Conservation (phyloP, 2,888 invertebrate genomes). For the Lasiommata megera region DNA sequence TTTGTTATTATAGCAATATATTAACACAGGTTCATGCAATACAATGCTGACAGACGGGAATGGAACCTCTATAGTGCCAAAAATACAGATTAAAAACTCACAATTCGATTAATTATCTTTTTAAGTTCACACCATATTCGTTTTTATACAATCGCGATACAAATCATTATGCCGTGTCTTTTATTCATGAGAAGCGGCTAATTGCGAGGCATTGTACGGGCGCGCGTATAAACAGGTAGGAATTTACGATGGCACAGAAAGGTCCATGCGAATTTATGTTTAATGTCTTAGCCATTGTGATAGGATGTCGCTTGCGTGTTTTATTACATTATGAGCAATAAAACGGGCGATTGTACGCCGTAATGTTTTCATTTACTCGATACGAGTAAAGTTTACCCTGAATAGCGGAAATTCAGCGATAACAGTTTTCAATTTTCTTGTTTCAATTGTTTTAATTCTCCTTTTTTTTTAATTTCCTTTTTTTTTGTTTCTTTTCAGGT, state of each 20-base stretch:
- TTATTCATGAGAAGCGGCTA: constrained; percentile 12
- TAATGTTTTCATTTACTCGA: constrained; percentile 44
- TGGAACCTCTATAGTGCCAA: too few species aligned
- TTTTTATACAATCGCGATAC: neutral
- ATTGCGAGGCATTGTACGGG: constrained; percentile 13
- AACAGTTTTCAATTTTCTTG: constrained; percentile 51
- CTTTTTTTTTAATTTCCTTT: constrained; percentile 35
- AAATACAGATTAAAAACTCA: neutral
- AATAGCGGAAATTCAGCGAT: constrained; percentile 61
- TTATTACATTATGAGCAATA: constrained; percentile 10
- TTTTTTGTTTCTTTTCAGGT: constrained; percentile 54
- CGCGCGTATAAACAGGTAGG: constrained; percentile 13
- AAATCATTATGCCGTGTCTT: neutral
- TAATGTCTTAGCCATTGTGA: constrained; percentile 20
- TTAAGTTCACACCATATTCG: neutral
- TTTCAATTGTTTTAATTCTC: constrained; percentile 37
- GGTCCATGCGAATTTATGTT: constrained; percentile 16
- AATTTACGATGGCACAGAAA: constrained; percentile 15
- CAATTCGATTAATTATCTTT: constrained; percentile 10
- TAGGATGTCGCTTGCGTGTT: constrained; percentile 22
- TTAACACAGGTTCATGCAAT: too few species aligned
- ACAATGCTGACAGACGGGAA: too few species aligned
- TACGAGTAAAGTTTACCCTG: constrained; percentile 41
- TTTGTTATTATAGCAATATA: too few species aligned
- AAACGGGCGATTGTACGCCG: constrained; percentile 19